Evolutionary conservation across 2,888 invertebrate genomes (phyloP).

Genomic region (Caenorhabditis wallacei): DNA sequence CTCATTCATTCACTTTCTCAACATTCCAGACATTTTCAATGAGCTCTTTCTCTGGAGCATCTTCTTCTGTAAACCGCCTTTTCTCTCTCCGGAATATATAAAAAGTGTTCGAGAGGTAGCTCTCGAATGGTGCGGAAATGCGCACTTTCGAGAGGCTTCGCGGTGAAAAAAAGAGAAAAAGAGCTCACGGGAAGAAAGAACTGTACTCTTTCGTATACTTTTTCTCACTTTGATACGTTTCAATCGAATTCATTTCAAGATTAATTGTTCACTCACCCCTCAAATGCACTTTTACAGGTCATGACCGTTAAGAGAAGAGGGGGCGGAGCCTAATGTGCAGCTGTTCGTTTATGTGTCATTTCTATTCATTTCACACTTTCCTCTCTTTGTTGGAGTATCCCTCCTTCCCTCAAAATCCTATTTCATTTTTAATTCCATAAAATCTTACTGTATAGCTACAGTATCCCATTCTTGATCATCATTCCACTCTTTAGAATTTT

Average conservation of each 20-base stretch:
- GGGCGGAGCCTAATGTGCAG: constrained; percentile 25
- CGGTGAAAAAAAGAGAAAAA: not conserved
- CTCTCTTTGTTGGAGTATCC: not conserved
- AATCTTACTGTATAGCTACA: too few relatives aligned
- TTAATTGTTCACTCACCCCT: not conserved
- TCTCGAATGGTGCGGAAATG: constrained; percentile 37
- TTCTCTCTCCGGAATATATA: not conserved
- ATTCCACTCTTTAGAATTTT: not conserved
- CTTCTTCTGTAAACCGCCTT: not conserved
- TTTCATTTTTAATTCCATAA: not conserved
- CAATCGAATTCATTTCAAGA: not conserved
- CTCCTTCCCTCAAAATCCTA: not conserved
- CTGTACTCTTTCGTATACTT: not conserved
- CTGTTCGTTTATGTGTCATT: not conserved
- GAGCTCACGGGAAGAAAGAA: not conserved
- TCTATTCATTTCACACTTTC: not conserved
- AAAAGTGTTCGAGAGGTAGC: constrained; percentile 16
- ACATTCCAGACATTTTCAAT: too few relatives aligned
- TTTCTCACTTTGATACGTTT: constrained; percentile 40
- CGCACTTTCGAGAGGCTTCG: constrained; percentile 30
- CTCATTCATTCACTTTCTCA: too few relatives aligned
- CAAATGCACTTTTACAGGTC: constrained; percentile 25
- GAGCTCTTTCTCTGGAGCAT: constrained; percentile 37
- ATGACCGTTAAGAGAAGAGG: constrained; percentile 19
- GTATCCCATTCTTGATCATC: not conserved